Conservation (phyloP, 2,113 vertebrate species). For the Micronycteris hirsuta region DNA sequence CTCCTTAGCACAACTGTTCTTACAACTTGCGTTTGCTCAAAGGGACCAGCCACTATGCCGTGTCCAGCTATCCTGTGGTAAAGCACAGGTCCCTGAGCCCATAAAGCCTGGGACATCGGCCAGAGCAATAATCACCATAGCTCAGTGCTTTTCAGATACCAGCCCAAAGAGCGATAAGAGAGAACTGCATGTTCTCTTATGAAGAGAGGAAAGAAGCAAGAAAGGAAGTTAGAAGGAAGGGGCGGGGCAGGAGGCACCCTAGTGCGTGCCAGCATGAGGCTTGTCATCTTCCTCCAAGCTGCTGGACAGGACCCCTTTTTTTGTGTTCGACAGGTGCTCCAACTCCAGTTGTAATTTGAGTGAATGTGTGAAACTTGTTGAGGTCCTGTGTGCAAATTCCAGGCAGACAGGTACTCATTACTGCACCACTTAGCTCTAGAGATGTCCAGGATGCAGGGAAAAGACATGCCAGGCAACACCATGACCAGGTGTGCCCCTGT, state of each 20-base stretch:
- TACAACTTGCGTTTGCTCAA: not conserved
- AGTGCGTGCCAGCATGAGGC: constrained; percentile 80
- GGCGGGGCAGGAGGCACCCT: constrained; percentile 79
- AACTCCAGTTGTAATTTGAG: constrained; percentile 91
- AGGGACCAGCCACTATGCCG: not conserved
- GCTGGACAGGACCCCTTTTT: constrained; percentile 79
- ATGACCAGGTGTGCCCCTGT: constrained; percentile 50
- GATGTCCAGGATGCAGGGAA: constrained; percentile 89
- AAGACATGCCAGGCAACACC: constrained; percentile 86
- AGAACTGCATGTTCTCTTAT: constrained; percentile 80
- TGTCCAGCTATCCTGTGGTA: not conserved
- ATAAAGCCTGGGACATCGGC: not conserved
- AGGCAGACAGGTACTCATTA: constrained; percentile 93
- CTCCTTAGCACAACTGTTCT: not conserved
- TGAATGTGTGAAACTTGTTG: constrained; percentile 94
- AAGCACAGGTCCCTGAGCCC: not conserved
- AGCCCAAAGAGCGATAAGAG: constrained; percentile 76
- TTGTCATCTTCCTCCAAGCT: constrained; percentile 81
- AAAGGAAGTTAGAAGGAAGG: constrained; percentile 30
- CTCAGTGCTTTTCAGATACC: constrained; percentile 82
- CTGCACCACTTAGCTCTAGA: constrained; percentile 92
- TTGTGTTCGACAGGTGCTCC: constrained; percentile 88
- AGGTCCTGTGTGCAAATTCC: constrained; percentile 93
- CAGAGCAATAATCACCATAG: constrained; percentile 71
- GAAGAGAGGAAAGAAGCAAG: constrained; percentile 58